phyloP scores from a whole-genome alignment of 2,113 vertebrate genomes.

The Pionites leucogaster region DNA sequence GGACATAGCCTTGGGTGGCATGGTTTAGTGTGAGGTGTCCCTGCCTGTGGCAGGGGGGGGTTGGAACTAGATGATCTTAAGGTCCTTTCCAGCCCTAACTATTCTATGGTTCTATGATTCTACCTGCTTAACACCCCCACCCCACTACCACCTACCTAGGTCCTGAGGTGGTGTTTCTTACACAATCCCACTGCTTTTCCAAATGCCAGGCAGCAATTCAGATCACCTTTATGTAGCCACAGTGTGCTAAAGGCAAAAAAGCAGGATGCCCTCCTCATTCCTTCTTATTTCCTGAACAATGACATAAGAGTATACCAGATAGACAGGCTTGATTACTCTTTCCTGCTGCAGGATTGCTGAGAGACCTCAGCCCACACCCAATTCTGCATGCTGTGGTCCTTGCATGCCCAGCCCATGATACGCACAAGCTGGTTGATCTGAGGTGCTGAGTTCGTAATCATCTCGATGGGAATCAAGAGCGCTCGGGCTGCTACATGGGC shows the following conservation, averaged over 20 bases:
- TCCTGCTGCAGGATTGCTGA: not conserved
- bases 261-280: not conserved
- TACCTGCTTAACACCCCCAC: not conserved
- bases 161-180: not conserved
- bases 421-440: not conserved
- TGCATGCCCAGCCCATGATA: rapidly evolving
- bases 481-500: not conserved
- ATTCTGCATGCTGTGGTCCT: rapidly evolving
- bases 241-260: not conserved
- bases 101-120: no score
- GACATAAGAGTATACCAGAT: not conserved
- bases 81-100: no score
- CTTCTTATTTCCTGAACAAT: not conserved
- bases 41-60: no score
- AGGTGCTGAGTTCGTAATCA: not conserved
- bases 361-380: not conserved
- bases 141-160: not conserved
- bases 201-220: not conserved
- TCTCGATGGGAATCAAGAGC: not conserved
- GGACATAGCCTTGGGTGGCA: no score
- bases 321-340: not conserved
- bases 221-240: not conserved
- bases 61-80: no score
- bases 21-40: no score
- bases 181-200: not conserved